Conservation (phyloP, 2,888 invertebrate species). For the Caenorhabditis sp. region DNA sequence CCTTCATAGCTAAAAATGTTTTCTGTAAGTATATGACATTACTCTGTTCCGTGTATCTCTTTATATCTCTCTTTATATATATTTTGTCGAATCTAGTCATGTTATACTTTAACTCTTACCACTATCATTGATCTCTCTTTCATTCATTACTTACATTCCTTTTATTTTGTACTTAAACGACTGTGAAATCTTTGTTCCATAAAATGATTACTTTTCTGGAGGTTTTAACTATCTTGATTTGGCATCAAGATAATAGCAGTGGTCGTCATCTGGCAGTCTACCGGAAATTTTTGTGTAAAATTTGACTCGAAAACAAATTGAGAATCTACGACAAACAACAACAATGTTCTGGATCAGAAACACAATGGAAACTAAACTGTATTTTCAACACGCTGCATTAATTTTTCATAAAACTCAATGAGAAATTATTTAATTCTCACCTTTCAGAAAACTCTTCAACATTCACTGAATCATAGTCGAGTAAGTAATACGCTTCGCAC, state of each 20-base stretch:
- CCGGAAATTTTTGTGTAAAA: background rate
- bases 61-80: background rate
- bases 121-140: constrained; percentile 3
- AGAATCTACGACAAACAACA: background rate
- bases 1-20: background rate
- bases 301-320: background rate
- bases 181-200: background rate
- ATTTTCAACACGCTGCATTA: too few species aligned
- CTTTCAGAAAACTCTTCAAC: too few species aligned
- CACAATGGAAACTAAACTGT: background rate
- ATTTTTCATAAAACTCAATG: too few species aligned
- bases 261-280: background rate
- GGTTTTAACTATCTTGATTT: background rate
- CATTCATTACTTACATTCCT: background rate
- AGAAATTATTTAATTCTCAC: too few species aligned
- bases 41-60: background rate
- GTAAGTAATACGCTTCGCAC: too few species aligned
- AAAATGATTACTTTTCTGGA: background rate
- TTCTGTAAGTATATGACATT: background rate
- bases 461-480: too few species aligned
- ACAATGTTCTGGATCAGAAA: background rate
- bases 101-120: background rate
- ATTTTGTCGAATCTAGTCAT: too few species aligned
- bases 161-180: background rate
- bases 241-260: too few species aligned